Percentiles rank a stretch among this genome's conserved stretches.
Evolutionary conservation across 2,113 vertebrate species (phyloP).

Genomic region (Lepidothrix coronata): DNA sequence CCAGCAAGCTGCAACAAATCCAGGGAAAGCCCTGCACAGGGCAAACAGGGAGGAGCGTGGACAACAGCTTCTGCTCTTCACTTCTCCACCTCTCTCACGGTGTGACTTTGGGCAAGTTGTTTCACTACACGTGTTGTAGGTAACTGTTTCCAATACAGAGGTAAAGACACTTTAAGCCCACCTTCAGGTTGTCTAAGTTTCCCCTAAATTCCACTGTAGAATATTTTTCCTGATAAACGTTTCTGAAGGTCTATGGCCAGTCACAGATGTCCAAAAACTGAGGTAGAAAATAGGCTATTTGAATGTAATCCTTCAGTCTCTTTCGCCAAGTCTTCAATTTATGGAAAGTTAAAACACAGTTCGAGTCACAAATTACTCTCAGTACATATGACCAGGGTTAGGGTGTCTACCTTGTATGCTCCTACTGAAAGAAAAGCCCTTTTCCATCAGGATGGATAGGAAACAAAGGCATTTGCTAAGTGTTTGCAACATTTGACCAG

Average conservation of each 20-base stretch:
- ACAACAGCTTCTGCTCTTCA: not conserved
- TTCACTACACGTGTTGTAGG: not conserved
- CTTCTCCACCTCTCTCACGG: not conserved
- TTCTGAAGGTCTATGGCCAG: not conserved
- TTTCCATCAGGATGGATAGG: not conserved
- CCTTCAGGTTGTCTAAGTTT: not conserved
- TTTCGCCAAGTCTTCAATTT: not conserved
- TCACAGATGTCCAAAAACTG: not conserved
- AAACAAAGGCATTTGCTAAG: not conserved
- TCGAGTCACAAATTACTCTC: not conserved
- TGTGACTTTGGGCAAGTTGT: not conserved
- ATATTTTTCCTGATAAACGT: not conserved
- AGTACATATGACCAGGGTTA: not conserved
- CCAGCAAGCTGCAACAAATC: not conserved
- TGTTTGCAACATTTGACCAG: not conserved
- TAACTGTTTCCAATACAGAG: not conserved
- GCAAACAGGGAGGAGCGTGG: not conserved
- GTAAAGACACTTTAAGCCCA: not conserved
- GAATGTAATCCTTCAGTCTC: not conserved
- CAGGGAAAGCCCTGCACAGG: not conserved
- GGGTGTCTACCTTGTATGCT: fast-evolving
- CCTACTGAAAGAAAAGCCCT: not conserved
- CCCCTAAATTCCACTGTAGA: not conserved
- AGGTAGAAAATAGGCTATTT: not conserved
- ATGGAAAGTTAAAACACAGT: not conserved